phyloP scores from a whole-genome alignment of 2,113 vertebrate species.

The Ammodytes marinus region DNA sequence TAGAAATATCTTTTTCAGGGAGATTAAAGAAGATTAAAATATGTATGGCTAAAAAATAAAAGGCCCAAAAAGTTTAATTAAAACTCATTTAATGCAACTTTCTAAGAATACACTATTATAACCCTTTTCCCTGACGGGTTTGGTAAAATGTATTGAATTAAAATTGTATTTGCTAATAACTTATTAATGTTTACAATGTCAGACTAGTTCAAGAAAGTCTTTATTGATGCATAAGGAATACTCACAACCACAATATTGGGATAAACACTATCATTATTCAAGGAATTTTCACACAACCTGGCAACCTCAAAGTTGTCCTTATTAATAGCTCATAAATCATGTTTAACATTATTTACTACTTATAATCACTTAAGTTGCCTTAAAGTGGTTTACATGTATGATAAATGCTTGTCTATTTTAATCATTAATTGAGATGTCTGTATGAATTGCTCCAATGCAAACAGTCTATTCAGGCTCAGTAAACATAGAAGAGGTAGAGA shows the following conservation, averaged over 20 bases:
- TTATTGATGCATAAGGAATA: neutral
- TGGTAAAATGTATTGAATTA: neutral
- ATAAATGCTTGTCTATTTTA: neutral
- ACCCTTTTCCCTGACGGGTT: neutral
- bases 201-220: neutral
- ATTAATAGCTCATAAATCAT: neutral
- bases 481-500: conserved; percentile 23
- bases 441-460: conserved; percentile 1
- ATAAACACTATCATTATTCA: neutral
- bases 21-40: neutral
- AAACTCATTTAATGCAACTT: neutral
- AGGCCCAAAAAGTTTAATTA: too few relatives aligned
- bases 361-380: neutral
- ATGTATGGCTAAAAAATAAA: neutral
- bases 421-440: conserved; percentile 16
- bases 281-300: neutral
- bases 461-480: conserved; percentile 8
- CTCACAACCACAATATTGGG: neutral
- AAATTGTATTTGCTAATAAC: neutral
- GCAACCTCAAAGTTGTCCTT: neutral
- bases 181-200: neutral
- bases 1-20: conserved; percentile 7
- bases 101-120: neutral
- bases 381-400: neutral
- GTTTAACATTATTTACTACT: neutral